Conservation (phyloP, 2,888 invertebrate species). For the Tinea pellionella region DNA sequence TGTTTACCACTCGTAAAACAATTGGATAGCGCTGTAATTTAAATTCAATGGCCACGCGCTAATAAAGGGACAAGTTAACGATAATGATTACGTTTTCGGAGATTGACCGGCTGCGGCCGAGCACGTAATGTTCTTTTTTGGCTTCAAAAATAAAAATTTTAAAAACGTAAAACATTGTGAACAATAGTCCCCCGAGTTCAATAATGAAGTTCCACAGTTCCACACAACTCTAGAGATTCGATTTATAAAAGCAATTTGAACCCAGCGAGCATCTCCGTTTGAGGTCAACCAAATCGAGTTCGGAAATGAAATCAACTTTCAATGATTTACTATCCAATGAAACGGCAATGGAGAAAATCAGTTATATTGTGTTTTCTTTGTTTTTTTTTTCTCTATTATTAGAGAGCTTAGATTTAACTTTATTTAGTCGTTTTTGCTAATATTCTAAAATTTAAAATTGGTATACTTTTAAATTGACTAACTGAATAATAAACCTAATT, state of each 20-base stretch:
- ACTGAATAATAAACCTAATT: too few relatives aligned
- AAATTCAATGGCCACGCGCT: too few relatives aligned
- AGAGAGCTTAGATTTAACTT: not conserved
- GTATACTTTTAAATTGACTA: too few relatives aligned
- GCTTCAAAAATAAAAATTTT: not conserved
- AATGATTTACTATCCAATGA: conserved; percentile 11
- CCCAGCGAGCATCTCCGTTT: conserved; percentile 5
- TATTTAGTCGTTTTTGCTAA: not conserved
- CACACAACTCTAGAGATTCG: not conserved
- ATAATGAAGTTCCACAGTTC: conserved; percentile 7
- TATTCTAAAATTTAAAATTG: too few relatives aligned
- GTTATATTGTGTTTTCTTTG: not conserved
- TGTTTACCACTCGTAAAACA: too few relatives aligned
- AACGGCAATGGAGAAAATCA: not conserved
- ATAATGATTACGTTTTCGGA: too few relatives aligned
- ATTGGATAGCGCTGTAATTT: too few relatives aligned
- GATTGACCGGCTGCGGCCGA: too few relatives aligned
- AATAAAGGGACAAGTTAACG: too few relatives aligned
- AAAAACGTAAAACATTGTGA: not conserved
- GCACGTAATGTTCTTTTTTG: too few relatives aligned
- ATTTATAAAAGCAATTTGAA: conserved; percentile 13
- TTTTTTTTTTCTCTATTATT: not conserved
- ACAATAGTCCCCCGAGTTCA: not conserved
- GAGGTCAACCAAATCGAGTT: conserved; percentile 13
- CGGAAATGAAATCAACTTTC: conserved; percentile 12